These are phyloP conservation scores for Barbus barbus DNA, from an alignment of 2,113 vertebrate genomes.

Conservation along the genomic window DNA sequence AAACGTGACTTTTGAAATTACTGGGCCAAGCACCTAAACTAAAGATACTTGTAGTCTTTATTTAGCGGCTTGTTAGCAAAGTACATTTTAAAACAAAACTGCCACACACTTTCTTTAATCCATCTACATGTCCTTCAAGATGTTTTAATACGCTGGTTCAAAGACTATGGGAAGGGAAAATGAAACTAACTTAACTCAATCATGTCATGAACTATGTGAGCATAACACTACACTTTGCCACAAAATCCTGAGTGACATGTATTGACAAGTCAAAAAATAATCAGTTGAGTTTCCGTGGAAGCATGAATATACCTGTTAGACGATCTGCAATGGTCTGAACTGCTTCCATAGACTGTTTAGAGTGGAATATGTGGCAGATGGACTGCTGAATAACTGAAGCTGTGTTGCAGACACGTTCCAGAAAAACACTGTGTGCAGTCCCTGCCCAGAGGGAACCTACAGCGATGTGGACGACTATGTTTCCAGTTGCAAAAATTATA, in stretches of 20 bases:
- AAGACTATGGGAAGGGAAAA: neutral
- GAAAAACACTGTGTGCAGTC: conserved; percentile 56
- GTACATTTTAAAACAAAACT: neutral
- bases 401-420: conserved; percentile 54
- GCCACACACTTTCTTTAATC: neutral
- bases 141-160: neutral
- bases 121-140: neutral
- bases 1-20: neutral
- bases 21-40: neutral
- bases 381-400: neutral
- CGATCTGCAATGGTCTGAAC: neutral
- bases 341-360: neutral
- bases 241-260: neutral
- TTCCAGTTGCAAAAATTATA: conserved; percentile 63
- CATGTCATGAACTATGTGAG: neutral
- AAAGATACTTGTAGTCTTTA: neutral
- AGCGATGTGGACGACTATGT: conserved; percentile 60
- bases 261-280: neutral
- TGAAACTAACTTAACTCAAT: neutral
- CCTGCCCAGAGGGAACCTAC: conserved; percentile 61
- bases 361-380: neutral
- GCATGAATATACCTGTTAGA: neutral
- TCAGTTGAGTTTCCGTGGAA: neutral
- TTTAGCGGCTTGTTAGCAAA: neutral
- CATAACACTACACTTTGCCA: neutral